Evolutionary conservation across 2,888 invertebrate genomes (phyloP).

Genomic region (Yponomeuta sedellus): DNA sequence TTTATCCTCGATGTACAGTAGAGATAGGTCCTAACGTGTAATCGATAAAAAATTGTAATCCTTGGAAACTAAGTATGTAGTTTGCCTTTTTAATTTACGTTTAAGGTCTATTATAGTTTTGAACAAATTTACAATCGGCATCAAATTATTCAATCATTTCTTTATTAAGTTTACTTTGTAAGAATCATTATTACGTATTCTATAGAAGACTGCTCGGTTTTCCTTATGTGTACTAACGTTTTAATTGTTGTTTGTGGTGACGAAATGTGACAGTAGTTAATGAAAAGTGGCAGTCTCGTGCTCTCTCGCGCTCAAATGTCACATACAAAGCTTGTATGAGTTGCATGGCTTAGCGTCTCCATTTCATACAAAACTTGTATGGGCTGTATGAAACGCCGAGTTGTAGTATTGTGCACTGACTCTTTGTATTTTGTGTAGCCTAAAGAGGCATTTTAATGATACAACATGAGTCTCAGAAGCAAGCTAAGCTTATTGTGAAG

Average conservation of each 20-base stretch:
- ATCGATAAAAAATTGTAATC: constrained; percentile 71
- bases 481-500: constrained; percentile 67
- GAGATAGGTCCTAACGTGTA: constrained; percentile 71
- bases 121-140: constrained; percentile 54
- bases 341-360: neutral
- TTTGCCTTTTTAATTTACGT: constrained; percentile 46
- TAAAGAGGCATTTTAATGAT: constrained; percentile 53
- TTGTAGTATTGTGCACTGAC: neutral
- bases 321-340: neutral
- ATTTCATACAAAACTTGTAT: neutral
- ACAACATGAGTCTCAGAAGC: constrained; percentile 59
- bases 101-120: constrained; percentile 43
- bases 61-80: constrained; percentile 55
- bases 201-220: constrained; percentile 65
- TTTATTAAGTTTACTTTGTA: constrained; percentile 22
- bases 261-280: constrained; percentile 3
- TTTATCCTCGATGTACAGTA: constrained; percentile 65
- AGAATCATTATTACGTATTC: constrained; percentile 42
- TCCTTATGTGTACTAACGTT: constrained; percentile 16
- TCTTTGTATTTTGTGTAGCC: constrained; percentile 30
- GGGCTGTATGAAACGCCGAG: neutral
- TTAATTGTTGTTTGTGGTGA: constrained; percentile 11
- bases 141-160: constrained; percentile 25
- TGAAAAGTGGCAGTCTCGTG: neutral
- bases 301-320: neutral